Evolutionary conservation across 2,797 vertebrate species (phyloP).

Genomic region (Potorous gilbertii): DNA sequence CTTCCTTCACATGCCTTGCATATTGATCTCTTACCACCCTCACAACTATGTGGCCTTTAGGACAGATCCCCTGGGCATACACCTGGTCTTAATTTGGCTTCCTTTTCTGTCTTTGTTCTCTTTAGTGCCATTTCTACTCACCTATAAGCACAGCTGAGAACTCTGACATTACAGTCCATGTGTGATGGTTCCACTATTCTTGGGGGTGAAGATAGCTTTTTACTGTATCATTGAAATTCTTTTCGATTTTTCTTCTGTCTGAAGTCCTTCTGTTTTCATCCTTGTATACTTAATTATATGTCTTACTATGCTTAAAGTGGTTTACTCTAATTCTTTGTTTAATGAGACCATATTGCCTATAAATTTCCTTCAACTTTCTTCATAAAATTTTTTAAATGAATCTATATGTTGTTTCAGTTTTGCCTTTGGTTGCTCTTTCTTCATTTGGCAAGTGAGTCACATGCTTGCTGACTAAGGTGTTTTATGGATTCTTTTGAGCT

Average conservation of each 20-base stretch:
- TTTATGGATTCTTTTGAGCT: background rate
- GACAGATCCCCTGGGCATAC: background rate
- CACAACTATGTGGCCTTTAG: background rate
- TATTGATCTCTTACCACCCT: background rate
- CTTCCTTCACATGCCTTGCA: background rate
- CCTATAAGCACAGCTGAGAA: background rate
- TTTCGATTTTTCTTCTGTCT: background rate
- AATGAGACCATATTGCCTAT: background rate
- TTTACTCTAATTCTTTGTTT: background rate
- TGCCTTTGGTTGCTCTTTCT: background rate
- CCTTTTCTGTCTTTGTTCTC: background rate
- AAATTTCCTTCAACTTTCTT: background rate
- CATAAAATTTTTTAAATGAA: background rate
- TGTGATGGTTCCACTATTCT: background rate
- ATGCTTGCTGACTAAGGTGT: background rate
- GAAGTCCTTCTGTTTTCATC: background rate
- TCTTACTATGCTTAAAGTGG: background rate
- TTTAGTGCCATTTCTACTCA: background rate
- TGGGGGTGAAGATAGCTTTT: background rate
- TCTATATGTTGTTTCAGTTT: background rate
- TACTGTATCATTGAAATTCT: background rate
- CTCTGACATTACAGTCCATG: background rate
- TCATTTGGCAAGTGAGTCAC: background rate
- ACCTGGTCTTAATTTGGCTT: background rate
- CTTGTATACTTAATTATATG: background rate